A percentile compares a stretch with the other conserved stretches of the same genome.
Evolutionary conservation across 2,113 vertebrate genomes (phyloP).

Genomic region (Pithys albifrons): DNA sequence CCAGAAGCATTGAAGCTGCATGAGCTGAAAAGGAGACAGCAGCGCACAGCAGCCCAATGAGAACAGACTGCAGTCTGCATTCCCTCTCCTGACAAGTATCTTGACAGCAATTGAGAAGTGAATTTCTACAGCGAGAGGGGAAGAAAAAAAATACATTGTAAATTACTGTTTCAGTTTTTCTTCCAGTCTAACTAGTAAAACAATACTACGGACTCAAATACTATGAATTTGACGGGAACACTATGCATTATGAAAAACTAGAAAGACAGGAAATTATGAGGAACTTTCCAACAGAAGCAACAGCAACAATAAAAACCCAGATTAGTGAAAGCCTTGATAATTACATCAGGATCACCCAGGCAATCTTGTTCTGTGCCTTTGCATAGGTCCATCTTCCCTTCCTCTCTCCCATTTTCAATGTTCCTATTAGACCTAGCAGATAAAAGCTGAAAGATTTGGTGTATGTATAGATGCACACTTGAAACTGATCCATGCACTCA

Average conservation of each 20-base stretch:
- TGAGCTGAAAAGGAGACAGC: background rate
- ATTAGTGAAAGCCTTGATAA: background rate
- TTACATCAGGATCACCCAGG: background rate
- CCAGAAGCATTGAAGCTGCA: background rate
- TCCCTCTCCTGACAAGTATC: background rate
- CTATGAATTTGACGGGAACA: background rate
- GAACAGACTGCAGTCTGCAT: background rate
- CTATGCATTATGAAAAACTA: background rate
- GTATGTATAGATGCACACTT: background rate
- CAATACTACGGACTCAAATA: background rate
- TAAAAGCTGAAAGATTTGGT: background rate
- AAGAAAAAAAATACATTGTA: background rate
- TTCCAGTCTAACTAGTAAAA: background rate
- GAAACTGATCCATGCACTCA: background rate
- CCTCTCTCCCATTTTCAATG: background rate
- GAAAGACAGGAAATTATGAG: background rate
- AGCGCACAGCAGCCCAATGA: background rate
- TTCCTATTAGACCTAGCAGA: background rate
- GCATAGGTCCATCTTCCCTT: background rate
- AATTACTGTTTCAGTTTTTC: background rate
- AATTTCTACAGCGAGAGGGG: background rate
- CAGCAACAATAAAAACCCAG: background rate
- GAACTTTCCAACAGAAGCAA: background rate
- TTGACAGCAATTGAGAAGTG: background rate
- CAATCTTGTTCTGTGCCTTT: background rate